Conservation (phyloP, 2,113 vertebrate species). For the Callipepla californica region DNA sequence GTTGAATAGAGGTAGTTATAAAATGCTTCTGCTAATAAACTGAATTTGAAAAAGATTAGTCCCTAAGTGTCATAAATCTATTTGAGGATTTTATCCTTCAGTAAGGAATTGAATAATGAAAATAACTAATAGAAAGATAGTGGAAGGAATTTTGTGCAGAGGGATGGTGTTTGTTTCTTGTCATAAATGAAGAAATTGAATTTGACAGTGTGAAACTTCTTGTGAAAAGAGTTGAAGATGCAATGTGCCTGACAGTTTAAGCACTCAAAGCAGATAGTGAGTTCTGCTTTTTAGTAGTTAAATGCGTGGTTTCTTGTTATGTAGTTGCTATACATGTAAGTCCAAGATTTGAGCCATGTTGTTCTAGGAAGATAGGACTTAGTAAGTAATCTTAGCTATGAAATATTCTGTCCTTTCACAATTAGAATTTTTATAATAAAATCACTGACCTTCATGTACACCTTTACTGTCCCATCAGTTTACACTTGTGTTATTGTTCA, state of each 20-base stretch:
- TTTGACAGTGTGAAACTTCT: background rate
- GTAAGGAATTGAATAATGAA: background rate
- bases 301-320: background rate
- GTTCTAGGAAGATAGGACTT: background rate
- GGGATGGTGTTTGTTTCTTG: background rate
- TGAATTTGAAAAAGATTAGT: background rate
- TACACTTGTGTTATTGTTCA: background rate
- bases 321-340: background rate
- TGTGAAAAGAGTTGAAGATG: background rate
- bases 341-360: background rate
- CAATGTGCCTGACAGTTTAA: background rate
- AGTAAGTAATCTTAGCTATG: background rate
- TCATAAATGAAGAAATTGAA: background rate
- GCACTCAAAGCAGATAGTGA: background rate
- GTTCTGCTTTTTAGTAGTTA: background rate
- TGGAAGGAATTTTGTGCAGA: background rate
- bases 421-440: background rate
- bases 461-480: background rate
- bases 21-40: background rate
- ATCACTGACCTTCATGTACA: background rate
- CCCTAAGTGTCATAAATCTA: background rate
- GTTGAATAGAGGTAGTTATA: background rate
- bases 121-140: background rate
- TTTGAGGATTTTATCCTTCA: background rate
- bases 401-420: background rate